These are phyloP conservation scores for Creontiades dilutus DNA, from an alignment of 2,888 invertebrate genomes.

Conservation along the genomic window DNA sequence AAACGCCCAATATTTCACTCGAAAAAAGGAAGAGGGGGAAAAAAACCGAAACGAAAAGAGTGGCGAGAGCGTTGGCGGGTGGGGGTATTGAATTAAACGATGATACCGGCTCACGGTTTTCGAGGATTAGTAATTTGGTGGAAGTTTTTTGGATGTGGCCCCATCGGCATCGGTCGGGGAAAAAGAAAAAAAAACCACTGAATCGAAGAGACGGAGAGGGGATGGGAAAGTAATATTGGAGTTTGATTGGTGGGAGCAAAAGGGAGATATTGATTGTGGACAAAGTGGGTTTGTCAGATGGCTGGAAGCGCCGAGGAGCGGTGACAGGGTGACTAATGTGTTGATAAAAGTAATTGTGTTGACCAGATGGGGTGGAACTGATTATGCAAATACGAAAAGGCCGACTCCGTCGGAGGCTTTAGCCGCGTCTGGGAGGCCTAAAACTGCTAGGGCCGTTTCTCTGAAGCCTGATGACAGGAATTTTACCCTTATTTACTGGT, in stretches of 20 bases:
- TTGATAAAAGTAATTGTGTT: slow-evolving; percentile 68
- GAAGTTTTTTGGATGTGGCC: slow-evolving; percentile 19
- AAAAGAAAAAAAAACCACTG: neutral
- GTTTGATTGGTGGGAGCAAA: slow-evolving; percentile 31
- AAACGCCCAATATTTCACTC: slow-evolving; percentile 24
- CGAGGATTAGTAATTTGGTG: slow-evolving; percentile 6
- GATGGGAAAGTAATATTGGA: neutral
- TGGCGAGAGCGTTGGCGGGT: neutral
- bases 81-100: slow-evolving; percentile 21
- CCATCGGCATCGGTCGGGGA: neutral
- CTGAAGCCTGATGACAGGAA: slow-evolving; percentile 7
- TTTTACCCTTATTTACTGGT: neutral
- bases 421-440: slow-evolving; percentile 7
- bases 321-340: slow-evolving; percentile 65
- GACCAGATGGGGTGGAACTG: slow-evolving; percentile 23
- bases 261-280: slow-evolving; percentile 60
- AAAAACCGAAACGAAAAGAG: neutral
- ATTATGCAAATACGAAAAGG: slow-evolving; percentile 58
- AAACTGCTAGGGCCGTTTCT: neutral
- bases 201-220: neutral
- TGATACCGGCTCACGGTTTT: slow-evolving; percentile 35
- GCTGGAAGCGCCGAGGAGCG: slow-evolving; percentile 42
- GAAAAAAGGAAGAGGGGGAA: neutral
- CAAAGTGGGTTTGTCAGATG: slow-evolving; percentile 61
- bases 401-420: slow-evolving; percentile 14